A percentile compares a stretch with the other conserved stretches of the same genome.
phyloP scores from a whole-genome alignment of 92 coral and sea anemone genomes.

The Phenganax marumi region DNA sequence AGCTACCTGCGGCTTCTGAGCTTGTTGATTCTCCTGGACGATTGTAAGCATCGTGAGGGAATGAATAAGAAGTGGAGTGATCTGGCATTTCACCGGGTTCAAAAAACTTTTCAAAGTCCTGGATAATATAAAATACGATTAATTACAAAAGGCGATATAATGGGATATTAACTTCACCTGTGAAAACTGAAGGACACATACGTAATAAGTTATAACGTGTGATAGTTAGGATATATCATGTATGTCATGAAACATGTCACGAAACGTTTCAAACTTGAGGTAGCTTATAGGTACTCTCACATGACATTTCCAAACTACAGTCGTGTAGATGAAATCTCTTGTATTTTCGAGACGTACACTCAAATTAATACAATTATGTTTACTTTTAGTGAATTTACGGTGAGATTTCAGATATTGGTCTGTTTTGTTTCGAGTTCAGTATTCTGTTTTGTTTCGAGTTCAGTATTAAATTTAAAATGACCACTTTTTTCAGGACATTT shows the following conservation, averaged over 20 bases:
- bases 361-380: too few species aligned
- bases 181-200: neutral
- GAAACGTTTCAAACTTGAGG: too few species aligned
- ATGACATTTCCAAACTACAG: too few species aligned
- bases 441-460: neutral
- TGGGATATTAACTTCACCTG: neutral
- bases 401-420: too few species aligned
- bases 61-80: neutral
- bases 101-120: slow-evolving; percentile 51
- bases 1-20: slow-evolving; percentile 25
- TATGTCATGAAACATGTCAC: too few species aligned
- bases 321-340: too few species aligned
- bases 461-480: neutral
- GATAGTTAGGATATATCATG: too few species aligned
- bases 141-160: neutral
- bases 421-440: neutral
- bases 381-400: too few species aligned
- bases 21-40: neutral
- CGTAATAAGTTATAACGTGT: too few species aligned
- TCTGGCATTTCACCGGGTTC: slow-evolving; percentile 47
- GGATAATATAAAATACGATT: neutral
- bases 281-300: too few species aligned
- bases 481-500: neutral
- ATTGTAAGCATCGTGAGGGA: neutral
- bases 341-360: too few species aligned